Conservation (phyloP, 2,888 invertebrate genomes). For the Drosophila siamana region DNA sequence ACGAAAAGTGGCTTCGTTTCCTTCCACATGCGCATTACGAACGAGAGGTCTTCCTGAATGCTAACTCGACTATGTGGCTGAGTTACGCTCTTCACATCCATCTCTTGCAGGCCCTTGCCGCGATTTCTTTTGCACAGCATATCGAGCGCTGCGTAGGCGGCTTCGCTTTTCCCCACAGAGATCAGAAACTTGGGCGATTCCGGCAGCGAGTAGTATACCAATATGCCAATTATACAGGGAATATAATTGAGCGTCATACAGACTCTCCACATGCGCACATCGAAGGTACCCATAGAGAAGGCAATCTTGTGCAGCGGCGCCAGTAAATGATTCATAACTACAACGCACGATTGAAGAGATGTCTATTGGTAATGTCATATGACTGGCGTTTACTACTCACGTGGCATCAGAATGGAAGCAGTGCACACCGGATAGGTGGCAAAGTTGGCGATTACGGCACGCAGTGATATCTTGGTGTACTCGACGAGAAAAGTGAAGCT, state of each 20-base stretch:
- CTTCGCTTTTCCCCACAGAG: background rate
- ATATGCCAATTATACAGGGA: slow-evolving; percentile 21
- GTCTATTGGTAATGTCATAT: too few species aligned
- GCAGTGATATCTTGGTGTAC: slow-evolving; percentile 15
- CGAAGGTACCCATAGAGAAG: background rate
- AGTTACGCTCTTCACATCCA: slow-evolving; percentile 31
- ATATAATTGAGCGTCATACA: slow-evolving; percentile 7
- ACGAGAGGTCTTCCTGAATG: background rate
- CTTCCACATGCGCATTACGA: slow-evolving; percentile 2
- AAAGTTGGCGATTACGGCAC: slow-evolving; percentile 35
- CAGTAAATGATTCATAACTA: slow-evolving; percentile 18
- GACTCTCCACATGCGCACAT: slow-evolving; percentile 41
- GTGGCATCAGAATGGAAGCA: slow-evolving; percentile 30
- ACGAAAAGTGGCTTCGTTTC: slow-evolving; percentile 19
- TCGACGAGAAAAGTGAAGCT: slow-evolving; percentile 48
- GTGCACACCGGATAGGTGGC: slow-evolving; percentile 14
- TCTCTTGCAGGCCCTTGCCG: slow-evolving; percentile 18
- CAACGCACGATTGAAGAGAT: background rate
- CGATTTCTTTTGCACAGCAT: slow-evolving; percentile 35
- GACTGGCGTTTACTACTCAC: slow-evolving; percentile 29
- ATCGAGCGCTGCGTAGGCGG: slow-evolving; percentile 40
- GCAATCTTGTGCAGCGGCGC: slow-evolving; percentile 6
- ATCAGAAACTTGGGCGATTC: slow-evolving; percentile 52
- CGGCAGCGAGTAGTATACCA: slow-evolving; percentile 20
- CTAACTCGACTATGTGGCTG: background rate